Base-by-base conservation (phyloP, 1,140 invertebrate species). In the Pararge aegeria region DNA sequence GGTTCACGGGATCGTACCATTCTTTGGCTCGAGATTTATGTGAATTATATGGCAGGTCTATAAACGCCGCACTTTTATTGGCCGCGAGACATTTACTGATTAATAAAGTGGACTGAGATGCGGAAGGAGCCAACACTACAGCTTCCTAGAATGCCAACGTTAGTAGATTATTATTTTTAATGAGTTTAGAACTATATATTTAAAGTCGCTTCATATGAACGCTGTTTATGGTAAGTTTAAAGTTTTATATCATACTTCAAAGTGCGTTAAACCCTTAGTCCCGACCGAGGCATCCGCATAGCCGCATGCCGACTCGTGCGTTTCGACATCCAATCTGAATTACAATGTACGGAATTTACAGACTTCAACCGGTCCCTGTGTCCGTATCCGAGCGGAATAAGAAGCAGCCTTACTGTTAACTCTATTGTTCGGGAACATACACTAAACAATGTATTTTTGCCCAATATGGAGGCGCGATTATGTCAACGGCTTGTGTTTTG, bases 311-410 rank as follows among this genome's bases (percentile, higher is more conserved):
- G 68, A 81, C 77, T 76, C 86, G 83, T 84, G 76, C 82, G 79
- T 83, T 84, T 80, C 82, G 78, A 84, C 81, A 80, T 81, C 73
- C 85, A 78, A 83, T 83, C 83, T 83, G 86, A 86, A 89, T 89
- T 80, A 89, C 83, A 89, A 89, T 89, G 86, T 83, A 81, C 67
- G 78, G 81, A 80, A 86, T 87, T 78, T 80, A 87, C 79, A 78
- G 78, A 75, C 78, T 78, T 76, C 78, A 78, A 82, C 72, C 77
- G 71, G 68, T 72, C 73, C 68, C 72, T 55, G 75, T 69, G 83
- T 83, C 81, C 83, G 82, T 81, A 80, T 87, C 84, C 86, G 86
- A 78, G 70, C 86, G 86, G 86, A 89, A 89, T 89, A 87, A 89
- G 84, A 89, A 89, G 58, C 83, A 87, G 83, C 59, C 76, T 75